Evolutionary conservation across 2,113 vertebrate species (phyloP), one percentile per base, ranked within the genome.

Genomic region (Pedionomus torquatus): DNA sequence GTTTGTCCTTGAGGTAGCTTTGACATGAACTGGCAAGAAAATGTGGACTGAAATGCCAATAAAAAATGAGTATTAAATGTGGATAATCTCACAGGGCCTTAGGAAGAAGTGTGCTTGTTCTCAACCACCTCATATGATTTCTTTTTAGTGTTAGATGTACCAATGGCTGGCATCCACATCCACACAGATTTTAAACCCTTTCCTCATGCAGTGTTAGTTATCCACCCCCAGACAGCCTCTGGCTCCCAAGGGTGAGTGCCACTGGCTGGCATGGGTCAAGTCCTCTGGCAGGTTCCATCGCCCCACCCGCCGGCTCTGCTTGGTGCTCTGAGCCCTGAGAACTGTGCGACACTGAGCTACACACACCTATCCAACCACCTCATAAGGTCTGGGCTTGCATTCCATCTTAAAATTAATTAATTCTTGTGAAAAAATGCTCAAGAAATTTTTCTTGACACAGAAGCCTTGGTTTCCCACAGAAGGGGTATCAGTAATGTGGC

Each of bases 241-340:
- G 23, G 37, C 1, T 81, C 10, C 43, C 3, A 2, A 35, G 15
- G 43, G 17, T 0, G 0, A 19, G n/a, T 57, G 19, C 24, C 4
- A 0, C 10, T 35, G 24, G 31, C 15, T 55, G n/a, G 13, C 7
- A 1, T 4, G 21, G 28, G 11, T 87, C 48, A 93, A n/a, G n/a
- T 37, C 13, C 26, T 80, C 57, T 31, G 52, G 13, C 15, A 70
- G 64, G 14, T 8, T 80, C 51, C 31, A 66, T 46, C 35, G 23
- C 28, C 49, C 25, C 4, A 7, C 10, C 43, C 49, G 46, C 31
- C 1, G 1, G 5, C 17, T 72, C 72, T 57, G 11, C 16, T 2
- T 19, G 7, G 71, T 26, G 20, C 7, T 64, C 55, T 43, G 49
- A 84, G 61, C 17, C 58, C 41, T 4, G 1, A 31, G 33, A 90